Evolutionary conservation across 2,888 invertebrate genomes (phyloP), one percentile per base, ranked within the genome.

Genomic region (Monopis laevigella): DNA sequence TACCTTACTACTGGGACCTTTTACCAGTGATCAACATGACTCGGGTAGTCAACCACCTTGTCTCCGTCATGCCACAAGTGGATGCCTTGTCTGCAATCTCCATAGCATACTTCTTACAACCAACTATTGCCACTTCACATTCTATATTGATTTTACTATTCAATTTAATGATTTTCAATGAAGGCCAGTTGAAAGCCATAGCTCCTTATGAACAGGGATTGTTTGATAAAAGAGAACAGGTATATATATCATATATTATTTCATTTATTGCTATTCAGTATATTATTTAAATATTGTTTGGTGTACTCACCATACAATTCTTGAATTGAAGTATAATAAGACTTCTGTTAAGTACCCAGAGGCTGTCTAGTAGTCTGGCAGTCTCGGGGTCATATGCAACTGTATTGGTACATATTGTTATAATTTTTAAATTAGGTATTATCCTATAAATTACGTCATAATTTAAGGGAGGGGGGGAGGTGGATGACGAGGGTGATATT

Each of bases 1-100:
- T 56, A 0, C 36, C 48, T 0, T 77, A 75, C 51, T 80, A 77
- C 48, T 58, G 65, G 58, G 78, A 80, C 42, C 51, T 80, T 1
- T 43, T 77, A 1, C 75, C 78, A 0, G 58, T 75, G 0, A 69
- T 78, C 38, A 75, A 78, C 49, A 58, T 66, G 54, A 70, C 62
- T 0, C 56, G 77, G 10, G 62, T 71, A 0, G 53, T 67, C 14
- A 74, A 71, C 45, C 59, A 71, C 36, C 35, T 74, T 2, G 48
- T 68, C 0, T 55, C 62, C 0, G 50, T 54, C 2, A 58, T 62
- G 51, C 64, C 64, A 0, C 56, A 65, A 45, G 50, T 57, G 2
- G 48, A 49, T 1, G 43, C 48, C 2, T 18, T 29, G 1, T 50
- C 46, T 6, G 8, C 6, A 0, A 53, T 70, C 24, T 62, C 45